A percentile compares a stretch with the other conserved stretches of the same genome.
Conservation (phyloP, 2,797 vertebrate genomes). For the Karalla daura region DNA sequence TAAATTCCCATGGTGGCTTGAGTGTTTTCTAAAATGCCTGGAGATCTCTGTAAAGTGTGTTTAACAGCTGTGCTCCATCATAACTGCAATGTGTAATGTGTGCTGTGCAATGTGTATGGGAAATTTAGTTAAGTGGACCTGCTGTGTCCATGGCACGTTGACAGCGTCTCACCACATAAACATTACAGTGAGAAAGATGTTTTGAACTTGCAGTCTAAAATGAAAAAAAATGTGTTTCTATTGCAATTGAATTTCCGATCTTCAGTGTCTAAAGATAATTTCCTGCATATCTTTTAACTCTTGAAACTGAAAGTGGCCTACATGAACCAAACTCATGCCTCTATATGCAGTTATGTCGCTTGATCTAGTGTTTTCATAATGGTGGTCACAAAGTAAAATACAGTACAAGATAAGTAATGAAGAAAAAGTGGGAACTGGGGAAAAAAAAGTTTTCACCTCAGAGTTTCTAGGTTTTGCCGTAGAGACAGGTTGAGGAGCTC, state of each 20-base stretch:
- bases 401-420: no score
- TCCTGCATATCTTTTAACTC: no score
- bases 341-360: not conserved
- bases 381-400: not conserved
- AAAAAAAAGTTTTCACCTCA: no score
- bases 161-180: not conserved
- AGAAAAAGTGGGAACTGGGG: no score
- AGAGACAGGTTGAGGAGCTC: no score
- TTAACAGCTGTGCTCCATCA: conserved; percentile 26
- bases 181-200: not conserved
- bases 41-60: conserved; percentile 13
- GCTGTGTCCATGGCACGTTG: no score
- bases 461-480: no score
- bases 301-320: no score
- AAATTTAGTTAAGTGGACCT: not conserved
- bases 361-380: no score
- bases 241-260: not conserved
- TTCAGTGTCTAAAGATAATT: no score
- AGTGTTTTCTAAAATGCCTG: conserved; percentile 3
- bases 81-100: not conserved
- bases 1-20: not conserved
- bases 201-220: not conserved
- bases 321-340: not conserved
- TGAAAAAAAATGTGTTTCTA: not conserved
- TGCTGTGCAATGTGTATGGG: not conserved